These are phyloP conservation scores for Dasypogon diadema DNA, from an alignment of 2,888 invertebrate genomes.

Conservation along the genomic window DNA sequence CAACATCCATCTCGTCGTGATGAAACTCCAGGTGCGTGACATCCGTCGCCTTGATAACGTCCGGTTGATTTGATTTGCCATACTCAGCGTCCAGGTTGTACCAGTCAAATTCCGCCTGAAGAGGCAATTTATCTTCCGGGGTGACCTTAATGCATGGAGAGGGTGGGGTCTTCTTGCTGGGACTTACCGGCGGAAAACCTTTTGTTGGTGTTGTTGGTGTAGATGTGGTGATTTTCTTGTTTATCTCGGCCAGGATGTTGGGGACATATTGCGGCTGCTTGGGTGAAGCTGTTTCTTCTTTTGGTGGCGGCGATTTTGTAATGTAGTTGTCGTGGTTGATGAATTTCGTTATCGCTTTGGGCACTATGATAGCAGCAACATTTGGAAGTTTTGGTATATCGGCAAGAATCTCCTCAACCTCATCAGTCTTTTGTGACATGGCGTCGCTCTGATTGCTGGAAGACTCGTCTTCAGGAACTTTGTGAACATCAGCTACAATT, in stretches of 20 bases:
- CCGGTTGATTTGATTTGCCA: conserved; percentile 61
- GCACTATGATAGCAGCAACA: conserved; percentile 80
- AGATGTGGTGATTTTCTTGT: conserved; percentile 60
- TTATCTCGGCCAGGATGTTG: conserved; percentile 66
- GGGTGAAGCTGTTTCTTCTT: conserved; percentile 25
- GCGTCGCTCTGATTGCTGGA: conserved; percentile 52
- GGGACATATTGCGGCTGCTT: conserved; percentile 62
- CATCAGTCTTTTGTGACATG: conserved; percentile 65
- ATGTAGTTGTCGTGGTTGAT: conserved; percentile 58
- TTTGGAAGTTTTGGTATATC: conserved; percentile 82
- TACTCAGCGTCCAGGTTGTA: conserved; percentile 68
- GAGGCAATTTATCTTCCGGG: conserved; percentile 60
- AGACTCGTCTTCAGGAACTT: conserved; percentile 60
- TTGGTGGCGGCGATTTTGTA: conserved; percentile 55
- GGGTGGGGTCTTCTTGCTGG: conserved; percentile 44
- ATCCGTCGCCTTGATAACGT: conserved; percentile 59
- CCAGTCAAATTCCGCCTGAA: conserved; percentile 69
- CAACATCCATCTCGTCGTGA: conserved; percentile 57
- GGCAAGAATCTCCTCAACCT: conserved; percentile 66
- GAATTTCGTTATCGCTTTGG: conserved; percentile 67
- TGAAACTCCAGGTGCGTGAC: conserved; percentile 53
- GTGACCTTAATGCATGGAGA: conserved; percentile 25
- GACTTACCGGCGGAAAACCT: conserved; percentile 48
- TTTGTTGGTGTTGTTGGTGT: conserved; percentile 52
- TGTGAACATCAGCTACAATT: conserved; percentile 71